Base-by-base conservation (phyloP, 2,888 invertebrate species). In the Eilema caniola region DNA sequence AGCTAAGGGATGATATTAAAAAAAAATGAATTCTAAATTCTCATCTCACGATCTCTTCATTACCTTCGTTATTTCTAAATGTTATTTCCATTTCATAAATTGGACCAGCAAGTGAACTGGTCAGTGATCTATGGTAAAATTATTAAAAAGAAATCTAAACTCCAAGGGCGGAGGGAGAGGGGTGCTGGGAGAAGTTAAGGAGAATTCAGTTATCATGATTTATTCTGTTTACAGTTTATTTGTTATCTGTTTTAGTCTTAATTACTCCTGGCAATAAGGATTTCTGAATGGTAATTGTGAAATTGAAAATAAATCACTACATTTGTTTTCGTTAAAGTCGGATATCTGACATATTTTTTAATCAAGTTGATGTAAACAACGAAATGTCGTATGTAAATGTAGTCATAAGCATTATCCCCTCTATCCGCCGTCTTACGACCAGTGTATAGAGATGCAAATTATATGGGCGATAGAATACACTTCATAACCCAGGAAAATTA, bases 131-230 rank as follows among this genome's bases (percentile, higher is more conserved):
- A 67, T 61, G 62, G 53, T 56, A 75, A 75, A 75, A 77, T 81
- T 77, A 81, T 74, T 71, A 37, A 74, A 79, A 75, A 79, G 77
- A 74, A 71, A 71, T 72, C 69, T 69, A 53, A 72, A 69, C 69
- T 67, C 59, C 67, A 71, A 69, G 65, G 72, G 24, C 57, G 67
- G 37, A 57, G 25, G 59, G 47, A 23, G 56, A 20, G 24, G 33
- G 69, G 69, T 25, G 14, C 20, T 25, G 25, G 28, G 31, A 47
- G 16, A 31, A 53, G 53, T n/a, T 14, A 7, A 16, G 57, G 57
- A 57, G 63, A 76, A 74, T 73, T 77, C 81, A 80, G 79, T 80
- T 80, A 77, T 74, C 74, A 74, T 79, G 81, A 81, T 80, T 81
- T 81, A 80, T 81, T 65, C 64, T 68, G 64, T 66, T 71, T 70